Base-by-base conservation (phyloP, 2,888 invertebrate species). In the Pheosia gnoma region DNA sequence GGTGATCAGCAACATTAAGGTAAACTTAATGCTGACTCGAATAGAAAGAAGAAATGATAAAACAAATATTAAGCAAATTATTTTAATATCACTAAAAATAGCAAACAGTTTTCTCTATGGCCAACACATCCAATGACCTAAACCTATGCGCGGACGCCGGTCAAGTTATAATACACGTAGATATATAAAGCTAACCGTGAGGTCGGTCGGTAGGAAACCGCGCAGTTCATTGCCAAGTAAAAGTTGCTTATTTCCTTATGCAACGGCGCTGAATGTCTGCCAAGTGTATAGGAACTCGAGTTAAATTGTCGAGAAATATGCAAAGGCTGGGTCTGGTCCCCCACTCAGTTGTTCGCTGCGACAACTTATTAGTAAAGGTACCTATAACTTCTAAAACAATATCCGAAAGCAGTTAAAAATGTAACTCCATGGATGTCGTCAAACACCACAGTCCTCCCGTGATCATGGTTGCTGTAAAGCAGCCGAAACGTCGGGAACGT, bases 191-290 rank as follows among this genome's bases (percentile, higher is more conserved):
- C 63, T 67, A 62, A 60, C 59, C 63, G 62, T 81, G 84, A 87
- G 88, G 86, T 81, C 85, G 74, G 59, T 68, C 62, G 64, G 67
- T 68, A 68, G 57, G 57, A 57, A 57, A 43, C 45, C 57, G 36
- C 62, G 56, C 60, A 62, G 78, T 85, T 86, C 87, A 88, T 85
- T 88, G 87, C 81, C 87, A 84, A 86, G 86, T 86, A 87, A 89
- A 87, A 89, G 88, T 84, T 81, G 76, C 65, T 60, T 63, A 58
- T 60, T 59, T 52, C 66, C 68, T 73, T 73, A 74, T 66, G 75
- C 71, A 79, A 79, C 60, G 10, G 1, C 25, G 25, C 25, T 25
- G 11, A 45, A 41, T 54, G 53, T 13, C 59, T 66, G 38, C 37
- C 72, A 66, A 61, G 64, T 63, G 71, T 63, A 63, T 9, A 52